These are phyloP conservation scores for Theristus sp. DNA, from an alignment of 2,888 invertebrate species.

Conservation along the genomic window DNA sequence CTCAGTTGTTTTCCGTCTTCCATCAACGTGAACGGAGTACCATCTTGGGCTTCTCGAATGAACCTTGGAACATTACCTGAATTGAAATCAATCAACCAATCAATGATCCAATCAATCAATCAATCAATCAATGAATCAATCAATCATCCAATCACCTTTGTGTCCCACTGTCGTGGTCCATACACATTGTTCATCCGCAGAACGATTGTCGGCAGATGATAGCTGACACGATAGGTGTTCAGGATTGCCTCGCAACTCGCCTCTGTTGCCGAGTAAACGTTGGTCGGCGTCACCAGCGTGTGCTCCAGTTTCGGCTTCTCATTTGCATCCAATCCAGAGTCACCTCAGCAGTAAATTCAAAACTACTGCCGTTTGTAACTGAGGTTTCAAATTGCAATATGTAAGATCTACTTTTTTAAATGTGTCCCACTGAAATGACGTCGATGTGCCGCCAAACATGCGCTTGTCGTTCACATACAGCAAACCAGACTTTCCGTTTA, in stretches of 20 bases:
- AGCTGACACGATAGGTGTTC: constrained; percentile 17
- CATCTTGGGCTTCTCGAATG: constrained; percentile 21
- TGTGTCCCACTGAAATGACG: too few relatives aligned
- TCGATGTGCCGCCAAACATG: too few relatives aligned
- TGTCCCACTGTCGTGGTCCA: constrained; percentile 21
- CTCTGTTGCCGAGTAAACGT: constrained; percentile 19
- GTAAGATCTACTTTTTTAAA: too few relatives aligned
- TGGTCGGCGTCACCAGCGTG: constrained; percentile 16
- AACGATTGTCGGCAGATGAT: constrained; percentile 18
- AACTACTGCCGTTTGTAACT: constrained; percentile 1
- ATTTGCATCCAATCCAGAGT: constrained; percentile 17
- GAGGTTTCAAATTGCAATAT: too few relatives aligned
- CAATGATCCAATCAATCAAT: too few relatives aligned
- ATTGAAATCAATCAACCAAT: too few relatives aligned
- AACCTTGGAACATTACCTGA: too few relatives aligned
- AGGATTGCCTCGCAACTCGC: constrained; percentile 21
- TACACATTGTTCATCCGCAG: constrained; percentile 19
- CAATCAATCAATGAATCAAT: constrained; percentile 24
- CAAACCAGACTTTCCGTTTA: too few relatives aligned
- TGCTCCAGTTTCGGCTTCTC: constrained; percentile 2
- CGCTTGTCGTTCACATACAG: too few relatives aligned
- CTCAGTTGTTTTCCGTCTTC: constrained; percentile 19
- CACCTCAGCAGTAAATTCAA: constrained; percentile 17
- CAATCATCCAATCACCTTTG: constrained; percentile 17
- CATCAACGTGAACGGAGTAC: constrained; percentile 24